These are phyloP conservation scores for Schlechtendalia chinensis DNA, from an alignment of 1,140 invertebrate species.

Conservation along the genomic window DNA sequence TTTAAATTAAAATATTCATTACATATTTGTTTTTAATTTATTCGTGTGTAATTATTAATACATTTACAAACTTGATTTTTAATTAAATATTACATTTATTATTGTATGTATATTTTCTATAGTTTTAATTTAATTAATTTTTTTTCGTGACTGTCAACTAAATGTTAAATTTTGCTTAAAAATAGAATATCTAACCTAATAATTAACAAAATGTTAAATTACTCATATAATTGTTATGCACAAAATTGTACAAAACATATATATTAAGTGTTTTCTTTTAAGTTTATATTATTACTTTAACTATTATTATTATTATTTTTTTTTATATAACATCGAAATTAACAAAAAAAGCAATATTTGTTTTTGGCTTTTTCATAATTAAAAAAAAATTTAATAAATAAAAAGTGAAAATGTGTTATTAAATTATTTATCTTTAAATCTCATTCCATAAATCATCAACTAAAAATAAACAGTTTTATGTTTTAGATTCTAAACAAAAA, in stretches of 20 bases:
- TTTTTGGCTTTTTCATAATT: constrained; percentile 4
- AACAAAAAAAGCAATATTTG: background rate
- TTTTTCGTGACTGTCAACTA: constrained; percentile 7
- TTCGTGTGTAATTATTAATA: background rate
- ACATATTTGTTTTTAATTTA: background rate
- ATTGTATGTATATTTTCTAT: background rate
- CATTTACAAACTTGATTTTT: background rate
- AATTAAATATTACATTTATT: background rate
- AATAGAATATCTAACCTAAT: background rate
- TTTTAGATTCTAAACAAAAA: too few relatives aligned
- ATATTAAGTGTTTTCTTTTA: constrained; percentile 38
- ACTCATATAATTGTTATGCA: constrained; percentile 27
- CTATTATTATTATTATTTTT: constrained; percentile 20
- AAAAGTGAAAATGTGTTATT: background rate
- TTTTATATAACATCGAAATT: constrained; percentile 15
- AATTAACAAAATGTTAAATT: constrained; percentile 15
- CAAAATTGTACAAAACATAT: constrained; percentile 30
- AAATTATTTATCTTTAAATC: too few relatives aligned
- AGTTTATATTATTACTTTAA: constrained; percentile 23
- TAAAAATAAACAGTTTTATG: too few relatives aligned
- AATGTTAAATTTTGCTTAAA: constrained; percentile 14
- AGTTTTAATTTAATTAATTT: background rate
- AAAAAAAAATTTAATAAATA: constrained; percentile 9
- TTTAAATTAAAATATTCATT: background rate
- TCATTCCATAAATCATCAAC: too few relatives aligned